Percentiles rank a stretch among this genome's conserved stretches.
phyloP scores from a whole-genome alignment of 2,797 vertebrate genomes.

The Gallirallus australis region DNA sequence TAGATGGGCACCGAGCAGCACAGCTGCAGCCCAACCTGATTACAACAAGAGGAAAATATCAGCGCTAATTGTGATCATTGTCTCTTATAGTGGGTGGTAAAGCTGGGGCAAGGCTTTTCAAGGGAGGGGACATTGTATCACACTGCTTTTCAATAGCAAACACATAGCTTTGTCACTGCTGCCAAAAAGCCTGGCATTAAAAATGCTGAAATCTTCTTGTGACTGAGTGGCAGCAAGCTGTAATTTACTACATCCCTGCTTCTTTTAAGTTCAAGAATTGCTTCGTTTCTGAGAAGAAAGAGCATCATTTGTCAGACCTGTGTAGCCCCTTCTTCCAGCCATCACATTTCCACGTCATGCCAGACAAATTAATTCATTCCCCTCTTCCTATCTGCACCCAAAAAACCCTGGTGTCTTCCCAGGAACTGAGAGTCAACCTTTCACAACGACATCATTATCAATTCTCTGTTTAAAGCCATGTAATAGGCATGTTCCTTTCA shows the following conservation, averaged over 20 bases:
- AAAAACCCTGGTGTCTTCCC: neutral
- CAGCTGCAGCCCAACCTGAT: neutral
- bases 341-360: neutral
- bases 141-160: neutral
- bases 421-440: neutral
- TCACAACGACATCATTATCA: neutral
- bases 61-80: neutral
- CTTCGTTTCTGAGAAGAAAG: slow-evolving; percentile 38
- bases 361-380: slow-evolving; percentile 26
- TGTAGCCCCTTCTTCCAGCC: neutral
- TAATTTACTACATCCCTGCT: slow-evolving; percentile 46
- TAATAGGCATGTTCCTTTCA: neutral
- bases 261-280: slow-evolving; percentile 22
- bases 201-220: slow-evolving; percentile 37
- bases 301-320: slow-evolving; percentile 1
- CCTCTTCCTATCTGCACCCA: neutral
- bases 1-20: neutral
- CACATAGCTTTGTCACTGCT: neutral
- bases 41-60: neutral
- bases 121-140: neutral
- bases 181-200: neutral
- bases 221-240: slow-evolving; percentile 12
- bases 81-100: neutral
- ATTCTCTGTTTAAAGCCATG: slow-evolving; percentile 12
- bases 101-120: neutral